These are phyloP conservation scores for Sebastes itinus DNA, from an alignment of 2,797 vertebrate genomes.

Conservation along the genomic window DNA sequence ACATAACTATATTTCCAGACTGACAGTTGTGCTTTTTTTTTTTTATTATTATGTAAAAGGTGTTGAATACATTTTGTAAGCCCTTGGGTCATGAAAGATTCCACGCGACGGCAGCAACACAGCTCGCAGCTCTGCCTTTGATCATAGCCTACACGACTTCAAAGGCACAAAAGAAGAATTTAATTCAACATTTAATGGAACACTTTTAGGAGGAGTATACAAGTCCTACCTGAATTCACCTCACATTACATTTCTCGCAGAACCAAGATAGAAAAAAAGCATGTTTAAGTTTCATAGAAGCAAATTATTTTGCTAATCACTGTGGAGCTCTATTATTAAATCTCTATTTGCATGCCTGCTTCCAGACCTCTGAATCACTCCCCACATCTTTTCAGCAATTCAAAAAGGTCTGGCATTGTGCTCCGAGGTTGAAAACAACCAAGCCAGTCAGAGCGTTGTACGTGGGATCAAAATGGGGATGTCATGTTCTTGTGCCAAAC, in stretches of 20 bases:
- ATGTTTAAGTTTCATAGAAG: background rate
- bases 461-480: background rate
- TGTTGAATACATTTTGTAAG: slow-evolving; percentile 2
- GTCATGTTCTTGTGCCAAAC: background rate
- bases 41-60: slow-evolving; percentile 19
- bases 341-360: background rate
- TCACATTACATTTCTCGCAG: slow-evolving; percentile 9
- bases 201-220: slow-evolving; percentile 36
- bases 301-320: slow-evolving; percentile 33
- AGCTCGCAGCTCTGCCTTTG: slow-evolving; percentile 58
- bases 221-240: slow-evolving; percentile 48
- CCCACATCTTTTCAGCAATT: background rate
- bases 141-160: slow-evolving; percentile 61
- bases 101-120: slow-evolving; percentile 40
- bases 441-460: background rate
- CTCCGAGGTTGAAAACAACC: background rate
- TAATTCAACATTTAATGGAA: slow-evolving; percentile 55
- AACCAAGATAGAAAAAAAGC: slow-evolving; percentile 15
- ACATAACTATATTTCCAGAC: slow-evolving; percentile 15
- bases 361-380: slow-evolving; percentile 8
- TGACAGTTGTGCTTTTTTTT: slow-evolving; percentile 6
- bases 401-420: background rate
- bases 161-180: slow-evolving; percentile 59
- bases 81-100: slow-evolving; percentile 17
- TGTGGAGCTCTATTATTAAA: background rate